Conservation (phyloP, 1,140 invertebrate genomes). For the Drosophila littoralis region DNA sequence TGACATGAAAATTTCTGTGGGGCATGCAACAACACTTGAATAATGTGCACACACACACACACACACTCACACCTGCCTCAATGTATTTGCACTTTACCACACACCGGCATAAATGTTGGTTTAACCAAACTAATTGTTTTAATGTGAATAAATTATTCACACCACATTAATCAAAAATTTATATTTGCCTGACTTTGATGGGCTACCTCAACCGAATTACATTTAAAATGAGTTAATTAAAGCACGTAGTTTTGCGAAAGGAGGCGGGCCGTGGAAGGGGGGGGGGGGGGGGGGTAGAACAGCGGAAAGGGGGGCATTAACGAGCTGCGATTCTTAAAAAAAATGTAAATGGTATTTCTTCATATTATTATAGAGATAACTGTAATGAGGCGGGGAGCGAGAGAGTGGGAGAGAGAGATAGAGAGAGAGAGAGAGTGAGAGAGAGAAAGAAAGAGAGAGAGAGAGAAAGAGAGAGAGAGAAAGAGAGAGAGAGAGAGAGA, state of each 20-base stretch:
- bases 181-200: slow-evolving; percentile 1
- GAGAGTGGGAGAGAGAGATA: background rate
- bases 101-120: background rate
- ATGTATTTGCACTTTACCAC: background rate
- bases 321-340: too few relatives aligned
- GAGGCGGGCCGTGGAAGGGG: background rate
- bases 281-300: background rate
- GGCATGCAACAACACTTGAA: too few relatives aligned
- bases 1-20: too few relatives aligned
- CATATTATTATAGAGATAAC: background rate
- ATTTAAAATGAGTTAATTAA: slow-evolving; percentile 12
- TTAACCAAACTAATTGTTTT: slow-evolving; percentile 6
- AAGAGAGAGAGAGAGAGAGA: background rate
- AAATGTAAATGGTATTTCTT: background rate
- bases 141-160: slow-evolving; percentile 20
- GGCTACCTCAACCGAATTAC: slow-evolving; percentile 8
- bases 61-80: too few relatives aligned
- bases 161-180: slow-evolving; percentile 12
- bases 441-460: background rate
- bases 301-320: too few relatives aligned
- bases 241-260: background rate
- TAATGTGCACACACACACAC: background rate
- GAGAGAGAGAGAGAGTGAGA: background rate
- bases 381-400: background rate
- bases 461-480: background rate